phyloP scores from a whole-genome alignment of 2,113 vertebrate genomes.

The Alaudala cheleensis region DNA sequence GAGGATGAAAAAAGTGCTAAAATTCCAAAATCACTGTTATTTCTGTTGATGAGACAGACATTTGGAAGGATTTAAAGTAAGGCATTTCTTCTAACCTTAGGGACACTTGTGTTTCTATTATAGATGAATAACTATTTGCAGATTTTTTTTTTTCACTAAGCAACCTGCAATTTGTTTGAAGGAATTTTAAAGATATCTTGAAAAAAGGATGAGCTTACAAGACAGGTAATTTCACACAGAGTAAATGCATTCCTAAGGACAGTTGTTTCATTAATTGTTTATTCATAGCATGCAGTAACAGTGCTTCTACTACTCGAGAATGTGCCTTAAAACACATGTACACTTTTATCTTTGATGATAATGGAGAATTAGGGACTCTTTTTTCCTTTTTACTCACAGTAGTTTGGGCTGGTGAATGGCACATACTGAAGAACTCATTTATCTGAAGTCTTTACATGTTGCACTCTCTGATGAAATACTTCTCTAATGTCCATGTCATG shows the following conservation, averaged over 20 bases:
- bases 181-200: not conserved
- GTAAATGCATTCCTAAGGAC: not conserved
- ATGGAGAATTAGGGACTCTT: not conserved
- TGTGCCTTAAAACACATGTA: not conserved
- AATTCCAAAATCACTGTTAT: not conserved
- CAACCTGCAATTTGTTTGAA: not conserved
- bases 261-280: not conserved
- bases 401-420: not conserved
- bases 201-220: not conserved
- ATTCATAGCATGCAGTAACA: not conserved
- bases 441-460: not conserved
- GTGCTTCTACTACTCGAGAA: not conserved
- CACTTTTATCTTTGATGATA: not conserved
- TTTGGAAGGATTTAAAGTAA: constrained; percentile 11
- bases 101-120: not conserved
- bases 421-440: not conserved
- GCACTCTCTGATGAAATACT: not conserved
- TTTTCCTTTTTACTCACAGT: not conserved
- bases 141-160: not conserved
- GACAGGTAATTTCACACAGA: not conserved
- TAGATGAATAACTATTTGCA: not conserved
- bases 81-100: not conserved
- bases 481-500: not conserved
- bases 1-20: not conserved
- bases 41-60: constrained; percentile 36